Percentiles rank a stretch among this genome's conserved stretches.
Evolutionary conservation across 2,888 invertebrate genomes (phyloP).

Genomic region (Cataglyphis albicans): DNA sequence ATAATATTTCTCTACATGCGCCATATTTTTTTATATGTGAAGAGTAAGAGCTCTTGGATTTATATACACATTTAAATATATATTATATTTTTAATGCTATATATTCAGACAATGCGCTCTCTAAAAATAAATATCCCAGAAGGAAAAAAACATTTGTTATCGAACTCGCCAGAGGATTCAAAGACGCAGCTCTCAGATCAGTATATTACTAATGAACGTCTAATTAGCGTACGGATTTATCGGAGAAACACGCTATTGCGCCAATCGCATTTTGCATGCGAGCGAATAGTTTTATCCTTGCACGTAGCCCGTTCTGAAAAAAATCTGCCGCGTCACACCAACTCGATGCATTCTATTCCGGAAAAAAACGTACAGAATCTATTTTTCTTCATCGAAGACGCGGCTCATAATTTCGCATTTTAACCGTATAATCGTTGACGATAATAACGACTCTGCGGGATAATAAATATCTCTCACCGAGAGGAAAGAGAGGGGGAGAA

Average conservation of each 20-base stretch:
- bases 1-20: background rate
- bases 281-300: constrained; percentile 39
- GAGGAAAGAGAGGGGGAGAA: background rate
- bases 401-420: constrained; percentile 52
- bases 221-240: constrained; percentile 41
- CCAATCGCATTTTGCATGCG: constrained; percentile 12
- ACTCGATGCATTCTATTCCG: constrained; percentile 49
- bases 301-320: constrained; percentile 28
- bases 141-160: background rate
- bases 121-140: background rate
- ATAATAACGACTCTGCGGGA: constrained; percentile 50
- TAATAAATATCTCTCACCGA: constrained; percentile 58
- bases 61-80: background rate
- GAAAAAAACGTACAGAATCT: constrained; percentile 40
- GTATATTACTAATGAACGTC: constrained; percentile 36
- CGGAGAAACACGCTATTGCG: constrained; percentile 25
- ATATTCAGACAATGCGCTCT: background rate
- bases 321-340: constrained; percentile 39
- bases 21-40: background rate
- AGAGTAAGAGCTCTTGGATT: too few species aligned
- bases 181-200: constrained; percentile 1
- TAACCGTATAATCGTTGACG: constrained; percentile 57
- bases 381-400: constrained; percentile 36
- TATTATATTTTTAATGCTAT: background rate
- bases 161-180: background rate